Percentiles rank a stretch among this genome's conserved stretches.
phyloP scores from a whole-genome alignment of 2,888 invertebrate species.

The Drosophila paranaensis region DNA sequence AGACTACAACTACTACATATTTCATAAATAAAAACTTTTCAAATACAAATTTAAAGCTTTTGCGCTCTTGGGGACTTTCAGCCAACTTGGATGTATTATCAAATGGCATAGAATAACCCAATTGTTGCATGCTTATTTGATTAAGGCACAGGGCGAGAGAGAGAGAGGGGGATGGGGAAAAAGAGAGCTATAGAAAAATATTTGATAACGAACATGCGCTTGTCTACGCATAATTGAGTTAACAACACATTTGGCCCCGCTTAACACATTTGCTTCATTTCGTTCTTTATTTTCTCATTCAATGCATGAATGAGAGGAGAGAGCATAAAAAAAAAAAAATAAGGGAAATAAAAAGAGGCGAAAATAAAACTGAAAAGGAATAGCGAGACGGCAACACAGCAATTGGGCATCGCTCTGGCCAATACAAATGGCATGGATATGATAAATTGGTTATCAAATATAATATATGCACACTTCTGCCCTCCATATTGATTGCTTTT shows the following conservation, averaged over 20 bases:
- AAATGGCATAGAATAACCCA: conserved; percentile 4
- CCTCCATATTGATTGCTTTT: conserved; percentile 11
- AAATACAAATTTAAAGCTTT: not conserved
- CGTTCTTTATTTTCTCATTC: not conserved
- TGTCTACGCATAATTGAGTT: conserved; percentile 6
- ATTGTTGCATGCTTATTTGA: conserved; percentile 4
- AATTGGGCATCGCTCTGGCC: conserved; percentile 18
- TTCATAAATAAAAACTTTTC: not conserved
- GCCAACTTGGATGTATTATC: not conserved
- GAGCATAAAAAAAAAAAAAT: not conserved
- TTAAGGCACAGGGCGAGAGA: not conserved
- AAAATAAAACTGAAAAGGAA: not conserved
- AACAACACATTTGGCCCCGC: conserved; percentile 21
- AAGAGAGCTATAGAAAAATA: not conserved
- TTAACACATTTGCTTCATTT: conserved; percentile 11
- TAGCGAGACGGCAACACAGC: conserved; percentile 1
- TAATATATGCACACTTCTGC: conserved; percentile 10
- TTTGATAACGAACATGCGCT: not conserved
- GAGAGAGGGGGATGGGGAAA: too few species aligned
- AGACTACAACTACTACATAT: not conserved
- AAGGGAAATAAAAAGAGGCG: not conserved
- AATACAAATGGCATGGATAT: conserved; percentile 13
- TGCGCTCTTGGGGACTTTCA: not conserved
- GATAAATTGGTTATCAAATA: conserved; percentile 17
- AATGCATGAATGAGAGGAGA: conserved; percentile 7